Base-by-base conservation (phyloP, 1,140 invertebrate genomes). In the Tetramorium parvispinum region DNA sequence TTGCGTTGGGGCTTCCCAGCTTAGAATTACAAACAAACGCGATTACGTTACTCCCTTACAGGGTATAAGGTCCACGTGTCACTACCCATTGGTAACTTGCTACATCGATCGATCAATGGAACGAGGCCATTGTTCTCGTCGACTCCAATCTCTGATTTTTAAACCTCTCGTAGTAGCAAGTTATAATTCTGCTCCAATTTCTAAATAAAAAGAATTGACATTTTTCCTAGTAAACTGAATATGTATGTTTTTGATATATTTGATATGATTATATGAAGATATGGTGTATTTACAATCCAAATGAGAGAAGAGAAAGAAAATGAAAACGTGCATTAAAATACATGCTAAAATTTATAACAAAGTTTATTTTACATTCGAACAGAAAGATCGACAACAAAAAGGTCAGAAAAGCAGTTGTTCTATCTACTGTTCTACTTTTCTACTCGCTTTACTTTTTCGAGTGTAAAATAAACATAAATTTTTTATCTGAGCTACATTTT, bases 1-100 rank as follows among this genome's bases (percentile, higher is more conserved):
- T 89, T 71, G 85, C 86, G 85, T 70, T 66, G 75, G 90, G 92
- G 92, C 92, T 93, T 93, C 92, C 75, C 83, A 87, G 92, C 91
- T 93, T 93, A 92, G 92, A 92, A 93, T 93, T 93, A 93, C 93
- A 92, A 91, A 92, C 91, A 93, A 93, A 93, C 89, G 87, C 92
- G 92, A 93, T 93, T 93, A 93, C 87, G 86, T 81, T 89, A 89
- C 88, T 87, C 88, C 78, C 65, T 82, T 79, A 78, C 81, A 27
- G 53, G 65, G 65, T 61, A 46, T 57, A n/a, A 57, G 59, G 86
- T 85, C 87, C 81, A 77, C 63, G 81, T 87, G 49, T 61, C 70
- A 40, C 75, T 24, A 51, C 13, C 18, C 18, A 63, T 46, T 63
- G 65, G 59, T 49, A 73, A 51, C 78, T 46, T 16, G 87, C 27